These are phyloP conservation scores for Saguinus imperator DNA, from an alignment of 2,113 vertebrate genomes.

Conservation along the genomic window DNA sequence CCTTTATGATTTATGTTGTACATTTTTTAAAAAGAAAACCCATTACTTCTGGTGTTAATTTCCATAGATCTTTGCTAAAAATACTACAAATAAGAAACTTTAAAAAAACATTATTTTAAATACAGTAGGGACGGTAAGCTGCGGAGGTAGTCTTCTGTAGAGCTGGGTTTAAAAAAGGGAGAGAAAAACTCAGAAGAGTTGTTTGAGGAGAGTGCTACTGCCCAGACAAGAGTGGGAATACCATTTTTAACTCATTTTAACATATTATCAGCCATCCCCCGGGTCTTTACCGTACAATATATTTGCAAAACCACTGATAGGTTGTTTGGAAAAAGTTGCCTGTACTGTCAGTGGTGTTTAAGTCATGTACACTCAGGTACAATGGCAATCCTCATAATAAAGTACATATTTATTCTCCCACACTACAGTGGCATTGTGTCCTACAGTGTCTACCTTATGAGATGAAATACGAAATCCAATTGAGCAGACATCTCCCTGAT, in stretches of 20 bases:
- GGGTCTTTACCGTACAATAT: not conserved
- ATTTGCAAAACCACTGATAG: conserved; percentile 52
- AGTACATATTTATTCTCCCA: not conserved
- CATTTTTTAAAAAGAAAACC: not conserved
- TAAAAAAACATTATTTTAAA: conserved; percentile 20
- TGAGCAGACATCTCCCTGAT: conserved; percentile 62
- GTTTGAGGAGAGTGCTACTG: not conserved
- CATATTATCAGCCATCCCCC: not conserved
- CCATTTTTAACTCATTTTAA: not conserved
- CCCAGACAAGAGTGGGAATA: not conserved
- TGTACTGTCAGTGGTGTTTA: not conserved
- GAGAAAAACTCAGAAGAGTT: not conserved
- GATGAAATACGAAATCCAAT: conserved; percentile 58
- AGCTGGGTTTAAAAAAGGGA: not conserved
- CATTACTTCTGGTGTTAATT: not conserved
- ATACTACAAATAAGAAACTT: not conserved
- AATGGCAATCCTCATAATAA: conserved; percentile 60
- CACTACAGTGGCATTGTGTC: conserved; percentile 13
- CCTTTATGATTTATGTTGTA: not conserved
- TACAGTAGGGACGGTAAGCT: not conserved
- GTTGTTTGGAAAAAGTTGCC: not conserved
- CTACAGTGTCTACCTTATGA: conserved; percentile 40
- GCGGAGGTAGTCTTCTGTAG: not conserved
- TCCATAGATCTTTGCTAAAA: not conserved
- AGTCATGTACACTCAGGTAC: conserved; percentile 35